Percentiles rank a stretch among this genome's conserved stretches.
These are phyloP conservation scores for Toxotes lorentzi DNA, from an alignment of 2,797 vertebrate species.

Conservation along the genomic window DNA sequence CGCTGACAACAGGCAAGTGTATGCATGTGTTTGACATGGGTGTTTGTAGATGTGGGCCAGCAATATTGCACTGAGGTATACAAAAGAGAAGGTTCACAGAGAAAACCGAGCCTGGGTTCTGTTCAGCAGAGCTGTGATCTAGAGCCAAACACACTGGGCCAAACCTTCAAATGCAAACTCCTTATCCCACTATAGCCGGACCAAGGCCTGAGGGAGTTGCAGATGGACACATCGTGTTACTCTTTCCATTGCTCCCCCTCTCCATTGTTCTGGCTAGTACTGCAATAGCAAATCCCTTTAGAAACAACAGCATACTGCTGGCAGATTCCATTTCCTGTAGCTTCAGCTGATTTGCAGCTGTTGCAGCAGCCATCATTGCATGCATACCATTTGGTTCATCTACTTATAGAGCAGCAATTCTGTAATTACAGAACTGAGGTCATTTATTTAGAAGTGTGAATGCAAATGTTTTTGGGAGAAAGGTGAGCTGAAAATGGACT, in stretches of 20 bases:
- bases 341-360: slow-evolving; percentile 56
- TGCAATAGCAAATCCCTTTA: slow-evolving; percentile 51
- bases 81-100: slow-evolving; percentile 34
- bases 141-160: slow-evolving; percentile 53
- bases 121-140: slow-evolving; percentile 55
- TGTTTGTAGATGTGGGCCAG: slow-evolving; percentile 46
- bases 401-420: slow-evolving; percentile 1
- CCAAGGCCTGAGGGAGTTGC: slow-evolving; percentile 41
- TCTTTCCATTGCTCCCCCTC: slow-evolving; percentile 46
- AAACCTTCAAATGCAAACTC: slow-evolving; percentile 57
- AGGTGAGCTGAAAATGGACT: slow-evolving; percentile 58
- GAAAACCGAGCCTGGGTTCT: slow-evolving; percentile 32
- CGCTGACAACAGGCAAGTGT: slow-evolving; percentile 21
- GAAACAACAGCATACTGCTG: slow-evolving; percentile 56
- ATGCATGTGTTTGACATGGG: slow-evolving; percentile 27
- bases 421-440: not conserved
- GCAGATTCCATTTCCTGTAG: slow-evolving; percentile 57
- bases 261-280: slow-evolving; percentile 46
- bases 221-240: slow-evolving; percentile 59
- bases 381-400: not conserved
- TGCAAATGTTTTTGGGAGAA: slow-evolving; percentile 10
- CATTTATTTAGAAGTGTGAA: slow-evolving; percentile 4
- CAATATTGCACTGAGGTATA: slow-evolving; percentile 42
- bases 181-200: slow-evolving; percentile 47
- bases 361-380: slow-evolving; percentile 50